A percentile compares a stretch with the other conserved stretches of the same genome.
These are phyloP conservation scores for Drosophila paulistorum DNA, from an alignment of 1,140 invertebrate genomes.

Conservation along the genomic window DNA sequence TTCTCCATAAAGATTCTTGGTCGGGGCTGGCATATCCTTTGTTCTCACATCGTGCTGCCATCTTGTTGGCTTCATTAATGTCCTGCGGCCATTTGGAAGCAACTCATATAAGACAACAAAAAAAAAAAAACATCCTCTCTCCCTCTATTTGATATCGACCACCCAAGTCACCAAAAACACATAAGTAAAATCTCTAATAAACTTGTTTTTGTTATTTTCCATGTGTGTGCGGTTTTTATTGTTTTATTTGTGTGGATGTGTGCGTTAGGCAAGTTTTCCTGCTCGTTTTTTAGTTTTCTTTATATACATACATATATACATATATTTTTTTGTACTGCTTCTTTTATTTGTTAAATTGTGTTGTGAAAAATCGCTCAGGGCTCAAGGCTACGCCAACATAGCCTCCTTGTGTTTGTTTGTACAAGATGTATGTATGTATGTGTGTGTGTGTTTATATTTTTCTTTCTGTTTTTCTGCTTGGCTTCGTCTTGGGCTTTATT, in stretches of 20 bases:
- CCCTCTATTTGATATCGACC: neutral
- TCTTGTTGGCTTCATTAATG: conserved; percentile 72
- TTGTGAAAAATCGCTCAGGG: conserved; percentile 77
- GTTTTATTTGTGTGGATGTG: conserved; percentile 72
- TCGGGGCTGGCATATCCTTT: conserved; percentile 40
- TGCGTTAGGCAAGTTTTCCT: conserved; percentile 54
- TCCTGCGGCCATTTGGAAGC: conserved; percentile 52
- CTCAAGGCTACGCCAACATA: conserved; percentile 43
- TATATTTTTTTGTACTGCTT: conserved; percentile 37
- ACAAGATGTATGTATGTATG: conserved; percentile 18
- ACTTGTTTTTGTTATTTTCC: conserved; percentile 60
- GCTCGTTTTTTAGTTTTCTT: conserved; percentile 57
- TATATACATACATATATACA: too few relatives aligned
- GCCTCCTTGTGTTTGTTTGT: conserved; percentile 50
- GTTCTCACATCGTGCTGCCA: conserved; percentile 27
- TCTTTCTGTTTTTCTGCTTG: conserved; percentile 44
- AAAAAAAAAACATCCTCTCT: neutral
- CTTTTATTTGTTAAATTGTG: conserved; percentile 81
- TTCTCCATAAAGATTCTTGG: neutral
- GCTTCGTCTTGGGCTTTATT: conserved; percentile 59
- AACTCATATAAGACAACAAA: conserved; percentile 10
- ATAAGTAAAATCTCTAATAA: conserved; percentile 81
- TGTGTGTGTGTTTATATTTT: conserved; percentile 46
- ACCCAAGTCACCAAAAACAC: conserved; percentile 62
- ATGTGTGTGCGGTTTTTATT: conserved; percentile 65